Conservation (phyloP, 92 coral and sea anemone genomes). For the Ricordea florida region DNA sequence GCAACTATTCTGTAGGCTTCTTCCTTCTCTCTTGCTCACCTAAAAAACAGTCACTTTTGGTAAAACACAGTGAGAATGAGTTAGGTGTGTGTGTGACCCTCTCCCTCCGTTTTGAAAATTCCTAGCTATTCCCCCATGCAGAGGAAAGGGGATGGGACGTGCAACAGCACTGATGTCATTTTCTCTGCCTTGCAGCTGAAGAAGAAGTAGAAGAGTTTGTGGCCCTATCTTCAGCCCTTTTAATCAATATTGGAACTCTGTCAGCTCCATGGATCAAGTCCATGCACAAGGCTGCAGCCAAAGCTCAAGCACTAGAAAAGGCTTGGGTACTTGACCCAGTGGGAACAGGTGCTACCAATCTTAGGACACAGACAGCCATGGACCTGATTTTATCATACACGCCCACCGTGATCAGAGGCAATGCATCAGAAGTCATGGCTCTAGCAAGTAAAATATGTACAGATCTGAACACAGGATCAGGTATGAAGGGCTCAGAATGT, state of each 20-base stretch:
- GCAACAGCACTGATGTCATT: background rate
- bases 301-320: slow-evolving; percentile 39
- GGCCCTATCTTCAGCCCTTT: slow-evolving; percentile 26
- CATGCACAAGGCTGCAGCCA: slow-evolving; percentile 61
- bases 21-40: too few relatives aligned
- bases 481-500: too few relatives aligned
- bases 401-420: slow-evolving; percentile 56
- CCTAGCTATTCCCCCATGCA: too few relatives aligned
- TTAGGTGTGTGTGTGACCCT: too few relatives aligned
- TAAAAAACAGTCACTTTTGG: too few relatives aligned
- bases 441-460: slow-evolving; percentile 24
- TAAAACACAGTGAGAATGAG: too few relatives aligned
- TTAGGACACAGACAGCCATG: slow-evolving; percentile 37
- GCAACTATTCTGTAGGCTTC: too few relatives aligned
- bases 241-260: slow-evolving; percentile 56
- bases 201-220: slow-evolving; percentile 63
- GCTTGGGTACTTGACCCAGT: slow-evolving; percentile 58
- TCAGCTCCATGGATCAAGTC: slow-evolving; percentile 44
- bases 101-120: too few relatives aligned
- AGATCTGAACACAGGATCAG: slow-evolving; percentile 7
- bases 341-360: slow-evolving; percentile 44
- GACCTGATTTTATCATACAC: slow-evolving; percentile 37
- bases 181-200: slow-evolving; percentile 17
- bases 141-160: background rate
- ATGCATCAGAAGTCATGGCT: slow-evolving; percentile 55